These are phyloP conservation scores for Rhinolophus ferrumequinum DNA, from an alignment of 2,113 vertebrate species.

Conservation along the genomic window DNA sequence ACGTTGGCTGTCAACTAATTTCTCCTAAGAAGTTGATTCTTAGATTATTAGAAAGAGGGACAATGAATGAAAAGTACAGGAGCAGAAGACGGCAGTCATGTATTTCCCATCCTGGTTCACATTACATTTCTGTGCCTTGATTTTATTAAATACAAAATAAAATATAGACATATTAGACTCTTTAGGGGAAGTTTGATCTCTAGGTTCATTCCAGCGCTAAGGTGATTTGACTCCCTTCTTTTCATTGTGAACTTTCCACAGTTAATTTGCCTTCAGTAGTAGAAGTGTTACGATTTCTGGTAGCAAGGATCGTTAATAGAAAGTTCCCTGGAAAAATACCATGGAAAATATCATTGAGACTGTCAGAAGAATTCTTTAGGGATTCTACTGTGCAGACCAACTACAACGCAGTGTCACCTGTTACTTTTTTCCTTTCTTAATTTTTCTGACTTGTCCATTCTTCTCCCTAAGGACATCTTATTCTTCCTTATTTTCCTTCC, in stretches of 20 bases:
- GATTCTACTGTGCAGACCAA: neutral
- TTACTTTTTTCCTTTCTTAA: neutral
- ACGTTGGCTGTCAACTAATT: neutral
- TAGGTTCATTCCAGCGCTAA: neutral
- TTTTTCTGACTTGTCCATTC: neutral
- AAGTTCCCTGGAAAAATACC: neutral
- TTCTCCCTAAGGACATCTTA: neutral
- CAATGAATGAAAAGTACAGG: neutral
- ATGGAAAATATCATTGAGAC: neutral
- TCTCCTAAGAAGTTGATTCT: neutral
- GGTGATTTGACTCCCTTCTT: neutral
- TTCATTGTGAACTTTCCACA: neutral
- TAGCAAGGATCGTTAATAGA: neutral
- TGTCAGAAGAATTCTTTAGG: neutral
- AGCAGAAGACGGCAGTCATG: neutral
- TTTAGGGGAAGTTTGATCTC: neutral
- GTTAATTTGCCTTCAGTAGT: neutral
- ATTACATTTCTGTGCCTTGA: neutral
- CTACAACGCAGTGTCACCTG: neutral
- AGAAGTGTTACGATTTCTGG: neutral
- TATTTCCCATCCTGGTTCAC: neutral
- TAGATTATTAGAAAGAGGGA: neutral
- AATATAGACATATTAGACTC: neutral
- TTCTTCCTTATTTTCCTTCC: neutral
- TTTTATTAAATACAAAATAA: slow-evolving; percentile 23